Evolutionary conservation across 2,797 vertebrate species (phyloP).

Genomic region (Phyllotis vaccarum): DNA sequence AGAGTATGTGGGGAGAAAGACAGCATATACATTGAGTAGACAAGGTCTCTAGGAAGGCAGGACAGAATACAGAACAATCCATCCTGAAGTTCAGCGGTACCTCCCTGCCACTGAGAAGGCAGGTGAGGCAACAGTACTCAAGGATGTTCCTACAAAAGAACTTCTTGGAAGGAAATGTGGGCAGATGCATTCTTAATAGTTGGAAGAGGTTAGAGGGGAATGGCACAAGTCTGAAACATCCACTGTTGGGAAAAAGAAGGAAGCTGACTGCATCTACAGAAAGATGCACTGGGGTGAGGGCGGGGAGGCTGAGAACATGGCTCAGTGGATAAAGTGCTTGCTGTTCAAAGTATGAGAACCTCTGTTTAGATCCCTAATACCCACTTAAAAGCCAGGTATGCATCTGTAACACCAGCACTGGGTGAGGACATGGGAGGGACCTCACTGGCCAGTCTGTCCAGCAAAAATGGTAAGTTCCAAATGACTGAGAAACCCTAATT

Average conservation of each 20-base stretch:
- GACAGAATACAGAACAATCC: not conserved
- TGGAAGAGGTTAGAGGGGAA: not conserved
- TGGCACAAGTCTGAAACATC: not conserved
- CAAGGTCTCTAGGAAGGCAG: conserved; percentile 26
- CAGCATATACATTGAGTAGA: not conserved
- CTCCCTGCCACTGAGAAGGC: not conserved
- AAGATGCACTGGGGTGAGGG: not conserved
- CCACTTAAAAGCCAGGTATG: not conserved
- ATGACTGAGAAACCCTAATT: not conserved
- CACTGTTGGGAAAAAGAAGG: conserved; percentile 36
- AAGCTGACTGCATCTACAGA: not conserved
- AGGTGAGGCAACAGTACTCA: not conserved
- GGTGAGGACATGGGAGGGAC: not conserved
- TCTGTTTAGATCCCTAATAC: not conserved
- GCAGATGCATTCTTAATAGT: conserved; percentile 40
- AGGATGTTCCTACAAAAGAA: not conserved
- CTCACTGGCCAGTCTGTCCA: not conserved
- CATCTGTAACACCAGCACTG: not conserved
- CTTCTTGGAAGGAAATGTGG: not conserved
- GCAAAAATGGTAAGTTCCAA: not conserved
- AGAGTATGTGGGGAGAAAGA: not conserved
- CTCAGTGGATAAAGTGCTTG: not conserved
- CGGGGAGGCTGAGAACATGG: not conserved
- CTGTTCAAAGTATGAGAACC: not conserved
- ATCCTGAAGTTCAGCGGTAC: not conserved